These are phyloP conservation scores for Drosophila multiciliata DNA, from an alignment of 2,888 invertebrate genomes.

Conservation along the genomic window DNA sequence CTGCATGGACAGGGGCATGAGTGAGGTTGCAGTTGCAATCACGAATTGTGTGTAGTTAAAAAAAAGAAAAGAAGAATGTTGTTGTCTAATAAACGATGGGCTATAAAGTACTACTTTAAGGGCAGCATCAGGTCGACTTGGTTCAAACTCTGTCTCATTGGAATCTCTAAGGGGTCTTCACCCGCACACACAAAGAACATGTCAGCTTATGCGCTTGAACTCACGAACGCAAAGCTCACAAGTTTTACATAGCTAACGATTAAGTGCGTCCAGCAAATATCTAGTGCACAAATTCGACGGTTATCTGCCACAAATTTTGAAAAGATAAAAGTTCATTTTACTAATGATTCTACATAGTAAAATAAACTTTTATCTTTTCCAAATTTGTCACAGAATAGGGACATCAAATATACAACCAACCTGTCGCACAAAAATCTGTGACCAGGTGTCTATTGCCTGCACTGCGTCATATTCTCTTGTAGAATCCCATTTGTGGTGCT, in stretches of 20 bases:
- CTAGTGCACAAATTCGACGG: too few species aligned
- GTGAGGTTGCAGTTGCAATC: slow-evolving; percentile 45
- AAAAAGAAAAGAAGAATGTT: slow-evolving; percentile 35
- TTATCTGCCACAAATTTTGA: too few species aligned
- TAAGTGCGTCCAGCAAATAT: too few species aligned
- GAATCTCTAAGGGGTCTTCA: slow-evolving; percentile 22
- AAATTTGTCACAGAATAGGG: too few species aligned
- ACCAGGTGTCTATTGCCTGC: not conserved
- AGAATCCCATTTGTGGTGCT: not conserved
- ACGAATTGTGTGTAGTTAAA: slow-evolving; percentile 68
- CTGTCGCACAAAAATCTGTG: too few species aligned
- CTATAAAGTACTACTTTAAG: slow-evolving; percentile 6
- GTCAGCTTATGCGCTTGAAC: not conserved
- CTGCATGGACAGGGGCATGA: not conserved
- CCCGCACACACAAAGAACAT: not conserved
- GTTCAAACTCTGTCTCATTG: slow-evolving; percentile 24
- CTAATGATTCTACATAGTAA: too few species aligned
- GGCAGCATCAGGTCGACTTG: slow-evolving; percentile 13
- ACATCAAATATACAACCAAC: too few species aligned
- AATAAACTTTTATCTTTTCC: too few species aligned
- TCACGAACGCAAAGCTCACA: slow-evolving; percentile 42
- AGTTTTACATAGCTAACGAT: slow-evolving; percentile 6
- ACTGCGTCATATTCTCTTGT: not conserved
- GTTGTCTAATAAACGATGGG: slow-evolving; percentile 34
- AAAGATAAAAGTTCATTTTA: too few species aligned